Evolutionary conservation across 2,888 invertebrate species (phyloP).

Genomic region (Spilarctia lutea): DNA sequence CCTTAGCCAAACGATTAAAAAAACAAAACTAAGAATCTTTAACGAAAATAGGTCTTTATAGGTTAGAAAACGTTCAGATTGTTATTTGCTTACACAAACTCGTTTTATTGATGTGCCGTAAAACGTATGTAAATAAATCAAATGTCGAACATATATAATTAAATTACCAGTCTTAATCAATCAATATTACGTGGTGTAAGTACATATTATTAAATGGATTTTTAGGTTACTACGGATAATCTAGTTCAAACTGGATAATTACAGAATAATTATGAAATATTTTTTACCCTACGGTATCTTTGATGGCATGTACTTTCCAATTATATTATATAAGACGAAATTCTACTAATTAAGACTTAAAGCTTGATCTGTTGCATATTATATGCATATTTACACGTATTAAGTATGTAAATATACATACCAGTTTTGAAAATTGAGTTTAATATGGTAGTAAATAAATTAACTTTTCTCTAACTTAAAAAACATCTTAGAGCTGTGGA

Average conservation of each 20-base stretch:
- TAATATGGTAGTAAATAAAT: background rate
- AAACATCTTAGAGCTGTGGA: no score
- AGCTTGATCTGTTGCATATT: constrained; percentile 43
- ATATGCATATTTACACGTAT: background rate
- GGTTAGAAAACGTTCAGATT: background rate
- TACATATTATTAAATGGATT: constrained; percentile 51
- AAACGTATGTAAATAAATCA: constrained; percentile 30
- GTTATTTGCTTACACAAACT: constrained; percentile 19
- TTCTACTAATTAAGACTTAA: constrained; percentile 56
- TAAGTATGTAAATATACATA: background rate
- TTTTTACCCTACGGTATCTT: constrained; percentile 62
- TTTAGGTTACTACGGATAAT: constrained; percentile 69
- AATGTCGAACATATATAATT: constrained; percentile 38
- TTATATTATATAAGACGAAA: constrained; percentile 65
- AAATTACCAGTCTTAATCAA: constrained; percentile 47
- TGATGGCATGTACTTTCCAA: constrained; percentile 58
- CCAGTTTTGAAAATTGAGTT: background rate
- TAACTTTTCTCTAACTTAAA: background rate
- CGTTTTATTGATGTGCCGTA: constrained; percentile 14
- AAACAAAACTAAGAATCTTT: background rate
- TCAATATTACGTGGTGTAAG: constrained; percentile 53
- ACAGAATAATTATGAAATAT: constrained; percentile 70
- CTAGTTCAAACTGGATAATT: constrained; percentile 67
- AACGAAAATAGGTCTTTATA: background rate
- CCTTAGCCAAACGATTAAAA: background rate